phyloP scores from a whole-genome alignment of 1,140 invertebrate genomes.

The Drosophila kurseongensis region DNA sequence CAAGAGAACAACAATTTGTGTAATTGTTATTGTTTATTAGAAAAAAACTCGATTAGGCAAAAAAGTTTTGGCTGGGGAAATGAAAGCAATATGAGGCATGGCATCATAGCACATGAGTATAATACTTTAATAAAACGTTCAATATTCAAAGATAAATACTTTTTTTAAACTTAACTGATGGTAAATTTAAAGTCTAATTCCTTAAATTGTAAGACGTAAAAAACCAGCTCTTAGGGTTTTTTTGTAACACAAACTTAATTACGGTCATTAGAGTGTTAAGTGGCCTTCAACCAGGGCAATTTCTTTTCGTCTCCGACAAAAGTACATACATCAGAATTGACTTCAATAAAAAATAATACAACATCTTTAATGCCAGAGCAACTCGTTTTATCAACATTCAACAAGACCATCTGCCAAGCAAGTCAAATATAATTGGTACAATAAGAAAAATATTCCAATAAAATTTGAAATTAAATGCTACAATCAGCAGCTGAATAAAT shows the following conservation, averaged over 20 bases:
- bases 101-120: no score
- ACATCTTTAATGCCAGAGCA: constrained; percentile 9
- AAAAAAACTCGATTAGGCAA: neutral
- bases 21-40: constrained; percentile 48
- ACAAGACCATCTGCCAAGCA: constrained; percentile 31
- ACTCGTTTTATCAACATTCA: constrained; percentile 37
- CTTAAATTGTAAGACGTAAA: no score
- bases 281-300: constrained; percentile 13
- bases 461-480: constrained; percentile 26
- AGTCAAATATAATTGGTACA: constrained; percentile 33
- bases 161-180: no score
- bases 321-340: constrained; percentile 9
- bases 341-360: constrained; percentile 2
- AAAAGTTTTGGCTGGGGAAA: neutral
- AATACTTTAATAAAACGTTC: no score
- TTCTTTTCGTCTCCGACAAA: neutral
- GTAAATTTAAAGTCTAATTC: no score
- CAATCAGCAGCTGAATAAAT: constrained; percentile 31
- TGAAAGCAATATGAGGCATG: neutral
- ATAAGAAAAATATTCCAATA: constrained; percentile 18
- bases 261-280: neutral
- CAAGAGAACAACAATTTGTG: constrained; percentile 10
- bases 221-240: no score
- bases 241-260: no score
- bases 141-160: no score